Evolutionary conservation across 2,113 vertebrate genomes (phyloP).

Genomic region (Nesoenas mayeri): DNA sequence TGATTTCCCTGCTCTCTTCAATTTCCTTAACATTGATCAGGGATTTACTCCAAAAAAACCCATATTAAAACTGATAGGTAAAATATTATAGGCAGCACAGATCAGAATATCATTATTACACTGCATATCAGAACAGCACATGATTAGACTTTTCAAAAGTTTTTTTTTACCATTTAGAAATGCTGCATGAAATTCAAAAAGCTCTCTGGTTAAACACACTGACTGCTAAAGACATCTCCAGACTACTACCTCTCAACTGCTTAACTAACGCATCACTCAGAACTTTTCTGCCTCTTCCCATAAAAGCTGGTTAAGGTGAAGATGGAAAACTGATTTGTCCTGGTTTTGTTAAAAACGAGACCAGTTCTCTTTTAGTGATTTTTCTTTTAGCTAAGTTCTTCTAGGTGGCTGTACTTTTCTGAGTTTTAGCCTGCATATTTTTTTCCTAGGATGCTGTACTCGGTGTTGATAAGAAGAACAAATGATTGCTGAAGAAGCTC

Average conservation of each 20-base stretch:
- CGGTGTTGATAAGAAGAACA: no score
- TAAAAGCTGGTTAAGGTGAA: background rate
- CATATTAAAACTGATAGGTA: background rate
- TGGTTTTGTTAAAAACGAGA: no score
- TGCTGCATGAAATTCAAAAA: background rate
- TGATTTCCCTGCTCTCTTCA: background rate
- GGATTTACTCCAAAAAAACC: background rate
- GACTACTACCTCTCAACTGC: accelerated
- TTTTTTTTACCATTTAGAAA: background rate
- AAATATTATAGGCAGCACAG: background rate
- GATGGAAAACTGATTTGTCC: background rate
- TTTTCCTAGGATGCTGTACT: no score
- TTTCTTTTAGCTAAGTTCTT: no score
- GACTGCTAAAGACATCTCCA: background rate
- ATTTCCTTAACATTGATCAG: background rate
- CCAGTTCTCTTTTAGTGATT: no score
- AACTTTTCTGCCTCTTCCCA: background rate
- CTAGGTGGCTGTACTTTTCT: no score
- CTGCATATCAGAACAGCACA: background rate
- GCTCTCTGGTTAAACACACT: background rate
- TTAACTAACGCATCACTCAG: background rate
- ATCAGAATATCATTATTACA: background rate
- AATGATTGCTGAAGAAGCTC: no score
- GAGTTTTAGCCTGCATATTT: no score
- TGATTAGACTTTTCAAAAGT: background rate